phyloP scores from a whole-genome alignment of 2,797 vertebrate genomes.

The Gymnothorax reevesii region DNA sequence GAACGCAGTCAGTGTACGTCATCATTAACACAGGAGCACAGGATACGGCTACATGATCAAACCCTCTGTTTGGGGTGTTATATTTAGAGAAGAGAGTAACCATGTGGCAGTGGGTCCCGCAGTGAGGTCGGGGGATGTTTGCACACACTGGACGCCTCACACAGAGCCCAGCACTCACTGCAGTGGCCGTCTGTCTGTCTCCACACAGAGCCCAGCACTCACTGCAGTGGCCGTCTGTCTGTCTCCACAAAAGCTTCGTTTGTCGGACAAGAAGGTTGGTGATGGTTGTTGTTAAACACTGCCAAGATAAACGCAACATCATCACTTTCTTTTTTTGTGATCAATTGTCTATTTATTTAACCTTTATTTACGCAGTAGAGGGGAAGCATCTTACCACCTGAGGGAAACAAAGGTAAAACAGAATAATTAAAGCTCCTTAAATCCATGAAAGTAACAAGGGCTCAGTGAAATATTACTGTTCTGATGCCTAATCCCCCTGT shows the following conservation, averaged over 20 bases:
- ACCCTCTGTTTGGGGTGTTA: conserved; percentile 40
- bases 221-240: conserved; percentile 62
- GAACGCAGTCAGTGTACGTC: background rate
- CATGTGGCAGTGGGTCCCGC: conserved; percentile 53
- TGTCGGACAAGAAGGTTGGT: background rate
- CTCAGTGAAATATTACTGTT: too few species aligned
- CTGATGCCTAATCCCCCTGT: too few species aligned
- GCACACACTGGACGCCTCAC: conserved; percentile 69
- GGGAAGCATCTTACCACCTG: too few species aligned
- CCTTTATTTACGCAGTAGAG: too few species aligned
- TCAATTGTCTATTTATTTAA: too few species aligned
- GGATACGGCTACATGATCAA: background rate
- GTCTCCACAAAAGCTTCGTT: conserved; percentile 50
- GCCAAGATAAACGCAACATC: conserved; percentile 67
- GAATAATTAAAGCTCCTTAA: too few species aligned
- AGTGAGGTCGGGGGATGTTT: conserved; percentile 72
- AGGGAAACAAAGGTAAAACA: too few species aligned
- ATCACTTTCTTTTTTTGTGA: conserved; percentile 36
- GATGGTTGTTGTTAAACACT: conserved; percentile 24
- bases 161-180: conserved; percentile 65
- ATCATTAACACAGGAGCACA: too few species aligned
- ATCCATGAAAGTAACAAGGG: too few species aligned
- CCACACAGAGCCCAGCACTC: conserved; percentile 68
- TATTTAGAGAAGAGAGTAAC: conserved; percentile 66
- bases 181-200: conserved; percentile 65